Percentiles rank a stretch among this genome's conserved stretches.
Conservation (phyloP, 2,797 vertebrate species). For the Spatula versicolor region DNA sequence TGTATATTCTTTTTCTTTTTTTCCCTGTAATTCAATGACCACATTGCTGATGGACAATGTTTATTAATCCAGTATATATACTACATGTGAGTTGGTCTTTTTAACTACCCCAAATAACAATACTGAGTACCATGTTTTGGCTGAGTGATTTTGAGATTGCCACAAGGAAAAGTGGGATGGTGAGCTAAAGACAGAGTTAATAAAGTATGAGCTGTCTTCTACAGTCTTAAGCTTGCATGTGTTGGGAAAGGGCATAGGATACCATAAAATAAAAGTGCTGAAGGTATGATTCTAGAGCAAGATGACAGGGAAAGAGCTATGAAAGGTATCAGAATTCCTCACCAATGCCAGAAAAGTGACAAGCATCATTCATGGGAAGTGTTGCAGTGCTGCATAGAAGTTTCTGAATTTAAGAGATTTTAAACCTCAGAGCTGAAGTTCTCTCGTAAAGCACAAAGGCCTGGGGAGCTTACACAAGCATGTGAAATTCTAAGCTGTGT, state of each 20-base stretch:
- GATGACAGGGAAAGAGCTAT: neutral
- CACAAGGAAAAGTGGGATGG: neutral
- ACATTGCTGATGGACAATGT: neutral
- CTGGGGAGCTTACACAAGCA: neutral
- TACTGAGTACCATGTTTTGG: neutral
- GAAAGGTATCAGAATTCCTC: neutral
- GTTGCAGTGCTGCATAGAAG: neutral
- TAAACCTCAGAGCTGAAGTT: neutral
- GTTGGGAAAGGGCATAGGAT: neutral
- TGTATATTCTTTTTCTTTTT: neutral
- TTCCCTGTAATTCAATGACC: neutral
- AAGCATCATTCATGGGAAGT: neutral
- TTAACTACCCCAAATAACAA: neutral
- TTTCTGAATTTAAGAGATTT: neutral
- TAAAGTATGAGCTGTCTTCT: neutral
- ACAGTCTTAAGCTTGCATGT: neutral
- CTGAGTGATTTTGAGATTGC: neutral
- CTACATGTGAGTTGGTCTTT: neutral
- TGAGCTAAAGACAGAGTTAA: neutral
- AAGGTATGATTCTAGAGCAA: neutral
- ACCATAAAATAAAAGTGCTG: neutral
- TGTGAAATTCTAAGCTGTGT: neutral
- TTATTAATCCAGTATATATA: neutral
- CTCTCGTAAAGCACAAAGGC: neutral
- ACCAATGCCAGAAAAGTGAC: neutral